Base-by-base conservation (phyloP, 1,140 invertebrate species). In the Anoplophora glabripennis region DNA sequence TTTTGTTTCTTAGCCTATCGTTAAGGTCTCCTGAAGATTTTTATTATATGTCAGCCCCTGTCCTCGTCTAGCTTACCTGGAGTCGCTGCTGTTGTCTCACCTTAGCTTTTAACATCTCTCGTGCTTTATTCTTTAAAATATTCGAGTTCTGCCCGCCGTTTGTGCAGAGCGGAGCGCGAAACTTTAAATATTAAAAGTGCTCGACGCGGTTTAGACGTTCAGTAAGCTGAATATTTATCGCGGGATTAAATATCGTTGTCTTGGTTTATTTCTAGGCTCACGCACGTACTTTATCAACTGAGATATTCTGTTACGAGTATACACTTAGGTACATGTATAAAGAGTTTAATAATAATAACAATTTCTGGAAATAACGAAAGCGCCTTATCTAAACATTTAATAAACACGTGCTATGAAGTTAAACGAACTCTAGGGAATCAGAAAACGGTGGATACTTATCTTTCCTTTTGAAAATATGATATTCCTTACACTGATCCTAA, bases 121-220 rank as follows among this genome's bases (percentile, higher is more conserved):
- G 65, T 67, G 65, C 64, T 55, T 67, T 67, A 65, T 67, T 63
- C 65, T 62, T 59, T 62, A 38, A 55, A 64, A 57, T 61, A 64
- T 64, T 60, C 58, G 15, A 46, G 41, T 52, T 46, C 51, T 21
- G 53, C 14, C 34, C 65, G 53, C 56, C 14, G 57, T 61, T 11
- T 33, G 28, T 21, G 40, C 18, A 17, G 15, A 57, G 64, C 64
- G 64, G 45, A 45, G 4, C 34, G 9, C 34, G 21, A 28, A 28
- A 28, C 21, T 28, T 28, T 5, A 28, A 28, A 28, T 28, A 28
- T 28, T 28, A 28, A 28, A 28, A 2, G 21, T 28, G 21, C 21
- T 28, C 21, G 21, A 2, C 21, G 21, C 21, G 21, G 21, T 28
- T 28, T 28, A 28, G 21, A 28, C 21, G 21, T 5, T 28, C 21